Conservation (phyloP, 2,888 invertebrate species). For the Eristalis tenax region DNA sequence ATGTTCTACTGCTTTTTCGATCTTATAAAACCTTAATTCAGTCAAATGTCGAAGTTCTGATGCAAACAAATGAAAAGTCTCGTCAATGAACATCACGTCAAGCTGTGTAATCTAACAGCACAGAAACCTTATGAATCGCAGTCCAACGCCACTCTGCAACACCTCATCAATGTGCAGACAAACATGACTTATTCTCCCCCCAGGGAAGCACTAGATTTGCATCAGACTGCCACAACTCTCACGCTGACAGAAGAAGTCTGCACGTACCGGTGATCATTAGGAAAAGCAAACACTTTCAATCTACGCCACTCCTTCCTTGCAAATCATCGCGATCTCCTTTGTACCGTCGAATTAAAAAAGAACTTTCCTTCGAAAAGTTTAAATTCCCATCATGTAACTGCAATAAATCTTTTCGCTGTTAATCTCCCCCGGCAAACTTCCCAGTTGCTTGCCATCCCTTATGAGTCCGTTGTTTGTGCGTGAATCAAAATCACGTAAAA, state of each 20-base stretch:
- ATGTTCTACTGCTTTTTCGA: too few relatives aligned
- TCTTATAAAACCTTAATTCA: too few relatives aligned
- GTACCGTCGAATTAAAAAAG: neutral
- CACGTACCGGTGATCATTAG: neutral
- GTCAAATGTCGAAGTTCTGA: too few relatives aligned
- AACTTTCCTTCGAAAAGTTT: neutral
- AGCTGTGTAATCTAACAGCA: too few relatives aligned
- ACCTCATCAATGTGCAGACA: neutral
- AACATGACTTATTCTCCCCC: neutral
- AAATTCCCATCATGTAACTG: slow-evolving; percentile 32
- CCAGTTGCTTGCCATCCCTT: neutral
- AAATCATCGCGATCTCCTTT: neutral
- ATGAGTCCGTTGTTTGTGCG: neutral
- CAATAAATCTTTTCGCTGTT: slow-evolving; percentile 44
- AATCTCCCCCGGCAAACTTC: slow-evolving; percentile 8
- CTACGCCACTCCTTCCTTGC: neutral
- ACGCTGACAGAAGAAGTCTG: neutral
- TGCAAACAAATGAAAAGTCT: too few relatives aligned
- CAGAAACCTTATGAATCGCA: too few relatives aligned
- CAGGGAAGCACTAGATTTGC: neutral
- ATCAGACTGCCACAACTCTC: neutral
- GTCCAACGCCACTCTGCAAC: too few relatives aligned
- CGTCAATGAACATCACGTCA: too few relatives aligned
- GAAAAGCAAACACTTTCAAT: neutral
- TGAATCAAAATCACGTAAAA: slow-evolving; percentile 30